Evolutionary conservation across 2,888 invertebrate species (phyloP), one percentile per base, ranked within the genome.

Genomic region (Chrysomela aeneicollis): DNA sequence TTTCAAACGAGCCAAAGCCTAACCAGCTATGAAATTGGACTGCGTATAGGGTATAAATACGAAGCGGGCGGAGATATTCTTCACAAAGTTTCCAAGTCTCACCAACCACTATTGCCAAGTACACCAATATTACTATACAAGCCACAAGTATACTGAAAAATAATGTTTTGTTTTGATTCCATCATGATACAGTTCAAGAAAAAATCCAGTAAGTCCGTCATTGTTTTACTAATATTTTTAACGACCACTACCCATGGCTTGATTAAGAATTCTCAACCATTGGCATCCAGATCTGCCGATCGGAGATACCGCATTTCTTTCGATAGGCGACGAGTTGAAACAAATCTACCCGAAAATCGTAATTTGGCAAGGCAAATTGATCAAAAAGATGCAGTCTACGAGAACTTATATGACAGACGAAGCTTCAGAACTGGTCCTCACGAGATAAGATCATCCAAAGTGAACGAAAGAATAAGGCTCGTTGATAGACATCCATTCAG

Each of bases 341-440:
- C n/a, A n/a, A 53, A 68, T 18, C 37, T 59, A 42, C 67, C 67
- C 26, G 42, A 15, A 6, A 42, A 2, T 15, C 42, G 42, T 15
- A 42, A 37, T 61, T 35, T 32, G 61, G 9, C 58, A 21, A 42
- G 63, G 63, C 26, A 51, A 32, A 57, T 57, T 8, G 61, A 64
- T 32, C 59, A 64, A 32, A 67, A 67, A 47, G 68, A 68, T 51
- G 55, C 53, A 30, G 49, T 67, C 5, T 59, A 61, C 10, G 69
- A 69, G 54, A 67, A 67, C 46, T 55, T 69, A n/a, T 69, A 67
- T 10, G 69, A 69, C 46, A 55, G 69, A 26, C 58, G 69, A 32
- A 69, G 69, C 50, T 69, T 69, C 37, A 53, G 69, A 57, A 69
- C 69, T 26, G 69, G 69, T 18, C 59, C 67, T 17, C 26, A 69